These are phyloP conservation scores for Atherinomorus stipes DNA, from an alignment of 2,113 vertebrate species.

Conservation along the genomic window DNA sequence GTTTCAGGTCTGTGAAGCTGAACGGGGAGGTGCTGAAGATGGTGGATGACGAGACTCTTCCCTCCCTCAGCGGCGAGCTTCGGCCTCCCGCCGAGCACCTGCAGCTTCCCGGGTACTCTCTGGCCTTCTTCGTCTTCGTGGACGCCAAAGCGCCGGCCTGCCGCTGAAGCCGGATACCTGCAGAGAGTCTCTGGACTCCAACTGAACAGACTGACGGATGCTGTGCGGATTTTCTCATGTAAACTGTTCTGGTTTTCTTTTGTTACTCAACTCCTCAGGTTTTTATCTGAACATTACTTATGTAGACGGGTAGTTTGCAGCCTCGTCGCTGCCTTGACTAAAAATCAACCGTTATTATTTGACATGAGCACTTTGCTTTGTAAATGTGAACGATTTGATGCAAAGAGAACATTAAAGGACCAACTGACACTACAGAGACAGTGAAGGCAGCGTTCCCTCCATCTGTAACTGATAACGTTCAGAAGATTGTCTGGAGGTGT, in stretches of 20 bases:
- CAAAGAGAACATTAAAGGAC: too few species aligned
- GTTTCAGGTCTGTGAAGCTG: constrained; percentile 83
- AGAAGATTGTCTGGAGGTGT: too few species aligned
- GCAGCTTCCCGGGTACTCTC: constrained; percentile 87
- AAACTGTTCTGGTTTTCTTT: not conserved
- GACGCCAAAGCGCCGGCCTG: constrained; percentile 85
- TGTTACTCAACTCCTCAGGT: not conserved
- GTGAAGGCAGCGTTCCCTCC: too few species aligned
- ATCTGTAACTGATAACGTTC: too few species aligned
- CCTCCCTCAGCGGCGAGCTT: constrained; percentile 77
- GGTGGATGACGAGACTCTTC: constrained; percentile 88
- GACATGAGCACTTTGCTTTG: too few species aligned
- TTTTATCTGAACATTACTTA: too few species aligned
- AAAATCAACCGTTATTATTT: too few species aligned
- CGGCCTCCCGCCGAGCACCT: constrained; percentile 79
- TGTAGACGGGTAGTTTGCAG: too few species aligned
- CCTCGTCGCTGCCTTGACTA: too few species aligned
- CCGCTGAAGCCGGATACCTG: constrained; percentile 16
- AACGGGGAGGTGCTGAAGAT: constrained; percentile 88
- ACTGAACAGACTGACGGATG: not conserved
- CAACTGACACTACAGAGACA: too few species aligned
- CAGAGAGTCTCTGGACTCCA: not conserved
- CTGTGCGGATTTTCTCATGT: not conserved
- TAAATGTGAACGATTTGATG: too few species aligned
- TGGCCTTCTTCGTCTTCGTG: constrained; percentile 89